Conservation (phyloP, 2,113 vertebrate genomes). For the Leptosomus discolor region DNA sequence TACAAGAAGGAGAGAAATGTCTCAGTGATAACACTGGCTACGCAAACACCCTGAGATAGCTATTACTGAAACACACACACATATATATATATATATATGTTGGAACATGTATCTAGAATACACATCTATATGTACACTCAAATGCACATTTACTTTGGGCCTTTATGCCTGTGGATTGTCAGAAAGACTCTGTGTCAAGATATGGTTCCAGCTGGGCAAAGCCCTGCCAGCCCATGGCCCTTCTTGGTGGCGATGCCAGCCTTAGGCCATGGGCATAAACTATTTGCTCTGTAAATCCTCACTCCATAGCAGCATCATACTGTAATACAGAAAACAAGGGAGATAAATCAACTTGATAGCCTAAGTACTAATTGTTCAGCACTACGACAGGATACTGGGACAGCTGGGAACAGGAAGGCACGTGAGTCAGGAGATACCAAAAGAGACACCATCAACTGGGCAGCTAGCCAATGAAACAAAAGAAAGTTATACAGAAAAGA, state of each 20-base stretch:
- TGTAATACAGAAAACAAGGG: neutral
- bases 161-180: neutral
- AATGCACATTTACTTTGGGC: neutral
- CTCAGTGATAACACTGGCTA: neutral
- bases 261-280: neutral
- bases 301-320: neutral
- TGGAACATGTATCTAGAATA: neutral
- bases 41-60: neutral
- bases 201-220: neutral
- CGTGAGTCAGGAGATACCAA: neutral
- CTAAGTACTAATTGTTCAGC: neutral
- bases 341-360: neutral
- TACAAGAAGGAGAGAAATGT: neutral
- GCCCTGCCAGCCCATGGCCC: neutral
- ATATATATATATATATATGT: neutral
- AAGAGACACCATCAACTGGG: neutral
- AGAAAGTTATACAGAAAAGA: neutral
- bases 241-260: neutral
- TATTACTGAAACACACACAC: neutral
- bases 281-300: neutral
- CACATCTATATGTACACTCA: neutral
- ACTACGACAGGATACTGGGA: neutral
- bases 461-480: neutral
- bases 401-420: neutral
- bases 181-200: neutral